A percentile compares a stretch with the other conserved stretches of the same genome.
These are phyloP conservation scores for Ectobius pallidus DNA, from an alignment of 2,888 invertebrate genomes.

Conservation along the genomic window DNA sequence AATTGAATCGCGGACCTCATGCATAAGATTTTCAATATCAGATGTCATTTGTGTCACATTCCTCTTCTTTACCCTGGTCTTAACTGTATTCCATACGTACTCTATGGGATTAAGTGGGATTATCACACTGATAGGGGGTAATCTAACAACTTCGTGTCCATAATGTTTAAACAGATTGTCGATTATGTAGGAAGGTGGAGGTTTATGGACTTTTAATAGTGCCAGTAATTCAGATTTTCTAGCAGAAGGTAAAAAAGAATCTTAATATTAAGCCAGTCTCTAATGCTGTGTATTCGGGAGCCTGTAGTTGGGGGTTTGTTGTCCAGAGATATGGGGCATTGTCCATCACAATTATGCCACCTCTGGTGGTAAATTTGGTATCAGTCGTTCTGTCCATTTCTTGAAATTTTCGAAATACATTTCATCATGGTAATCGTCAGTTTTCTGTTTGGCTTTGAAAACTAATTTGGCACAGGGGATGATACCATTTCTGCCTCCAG, in stretches of 20 bases:
- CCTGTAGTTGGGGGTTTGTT: background rate
- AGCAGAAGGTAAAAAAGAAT: background rate
- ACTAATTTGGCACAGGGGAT: background rate
- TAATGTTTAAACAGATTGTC: background rate
- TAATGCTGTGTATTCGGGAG: background rate
- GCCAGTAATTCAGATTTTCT: background rate
- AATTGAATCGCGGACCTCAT: background rate
- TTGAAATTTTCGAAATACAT: constrained; percentile 5
- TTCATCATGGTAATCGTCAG: background rate
- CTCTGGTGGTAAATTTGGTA: background rate
- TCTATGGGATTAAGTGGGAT: background rate
- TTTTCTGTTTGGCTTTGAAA: constrained; percentile 1
- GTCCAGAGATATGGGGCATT: background rate
- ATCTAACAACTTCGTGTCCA: background rate
- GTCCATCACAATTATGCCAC: background rate
- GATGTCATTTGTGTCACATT: background rate
- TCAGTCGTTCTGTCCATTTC: background rate
- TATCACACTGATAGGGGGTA: too few relatives aligned
- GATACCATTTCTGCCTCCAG: background rate
- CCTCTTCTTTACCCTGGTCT: background rate
- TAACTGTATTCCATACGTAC: background rate
- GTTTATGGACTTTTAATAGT: background rate
- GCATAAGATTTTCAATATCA: background rate
- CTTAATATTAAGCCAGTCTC: background rate
- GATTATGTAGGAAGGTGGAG: background rate